Evolutionary conservation across 2,888 invertebrate species (phyloP), one percentile per base, ranked within the genome.

Genomic region (Ornithoptera alexandrae): DNA sequence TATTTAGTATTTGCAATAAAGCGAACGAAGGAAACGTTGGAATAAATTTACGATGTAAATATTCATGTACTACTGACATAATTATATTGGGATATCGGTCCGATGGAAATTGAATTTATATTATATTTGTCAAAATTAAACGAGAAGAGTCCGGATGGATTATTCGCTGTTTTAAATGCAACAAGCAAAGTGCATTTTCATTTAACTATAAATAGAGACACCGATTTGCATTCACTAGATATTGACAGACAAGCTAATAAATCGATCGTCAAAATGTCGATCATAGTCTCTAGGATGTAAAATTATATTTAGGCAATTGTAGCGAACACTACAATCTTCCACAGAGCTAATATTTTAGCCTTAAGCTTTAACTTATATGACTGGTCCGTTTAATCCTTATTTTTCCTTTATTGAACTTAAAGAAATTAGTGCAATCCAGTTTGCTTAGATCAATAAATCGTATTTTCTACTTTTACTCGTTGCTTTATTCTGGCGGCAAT

Each of bases 191-290:
- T 67, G 56, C 64, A 67, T 61, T 57, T 64, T 65, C 61, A 61
- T 64, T 58, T 62, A 64, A 15, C 18, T 8, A 8, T n/a, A 46
- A 64, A 60, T 67, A 39, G 36, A 56, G 42, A 30, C 57, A 67
- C 61, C 64, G 70, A 70, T 70, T 70, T 67, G 64, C 65, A 70
- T 70, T 61, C 67, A 67, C 67, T 67, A 67, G 70, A 70, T 70
- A 67, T 64, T 61, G 24, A 20, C 10, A 39, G 39, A 22, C 15
- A n/a, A 36, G 61, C 67, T 70, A 70, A 70, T 67, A 67, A 70
- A 65, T 70, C 70, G 67, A 64, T 67, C 57, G 70, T 67, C 70
- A 67, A 67, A 60, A 61, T 70, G 70, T 67, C 70, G 64, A 60
- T 70, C 70, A 67, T 36, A 1, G 39, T 20, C 20, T 59, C 60